Evolutionary conservation across 2,797 vertebrate species (phyloP), one percentile per base, ranked within the genome.

Genomic region (Triplophysa yarkandensis): DNA sequence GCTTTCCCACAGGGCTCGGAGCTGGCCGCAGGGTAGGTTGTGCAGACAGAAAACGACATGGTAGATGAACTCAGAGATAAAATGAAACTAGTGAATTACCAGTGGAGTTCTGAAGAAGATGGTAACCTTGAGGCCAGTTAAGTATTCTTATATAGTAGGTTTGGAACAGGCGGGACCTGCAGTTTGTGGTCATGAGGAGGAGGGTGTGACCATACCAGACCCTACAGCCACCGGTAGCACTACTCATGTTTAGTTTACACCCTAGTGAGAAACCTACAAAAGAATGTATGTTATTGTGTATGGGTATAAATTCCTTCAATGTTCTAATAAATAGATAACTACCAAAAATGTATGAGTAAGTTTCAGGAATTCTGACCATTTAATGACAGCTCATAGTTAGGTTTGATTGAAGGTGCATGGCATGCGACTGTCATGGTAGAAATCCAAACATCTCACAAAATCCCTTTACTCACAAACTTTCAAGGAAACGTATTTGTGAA

Each of bases 91-190:
- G 67, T 67, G 86, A 52, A 16, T 81, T 30, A 41, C 60, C 4
- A 63, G 25, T 68, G 72, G 36, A 74, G 48, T 28, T 77, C 41
- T 71, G 60, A 85, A 86, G 86, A 80, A 62, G 60, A 83, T 80
- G 77, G 85, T 86, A 79, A 79, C 72, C 78, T 69, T 82, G 50
- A 83, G 80, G 60, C 44, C 60, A 68, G 61, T 67, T 80, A 77
- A 79, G 81, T 76, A 79, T 79, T 68, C 61, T 90, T 77, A 90
- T 91, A 93, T 91, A 92, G 85, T 81, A 65, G 74, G 60, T 82
- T 82, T 80, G 85, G 55, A 54, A 79, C 89, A 36, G 91, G 89
- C 84, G 89, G 87, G 84, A 67, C 84, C 63, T 67, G 25, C 39
- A 60, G 7, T 75, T 71, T 81, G 60, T 17, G 48, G 25, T 58